These are phyloP conservation scores for Scarus forsteni DNA, from an alignment of 2,797 vertebrate genomes.

Conservation along the genomic window DNA sequence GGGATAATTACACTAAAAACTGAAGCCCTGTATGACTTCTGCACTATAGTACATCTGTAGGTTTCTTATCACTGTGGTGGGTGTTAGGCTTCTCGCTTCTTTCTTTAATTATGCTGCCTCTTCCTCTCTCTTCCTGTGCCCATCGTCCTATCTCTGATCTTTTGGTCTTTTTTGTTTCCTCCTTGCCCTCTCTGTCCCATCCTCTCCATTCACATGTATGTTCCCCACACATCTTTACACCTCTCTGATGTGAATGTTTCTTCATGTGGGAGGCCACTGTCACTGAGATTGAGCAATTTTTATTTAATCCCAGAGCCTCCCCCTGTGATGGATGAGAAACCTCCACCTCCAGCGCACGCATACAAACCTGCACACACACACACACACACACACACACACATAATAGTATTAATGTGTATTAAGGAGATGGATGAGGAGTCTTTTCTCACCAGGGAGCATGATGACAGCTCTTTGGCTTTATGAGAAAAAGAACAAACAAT, in stretches of 20 bases:
- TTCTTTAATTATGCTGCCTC: neutral
- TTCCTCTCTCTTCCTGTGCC: neutral
- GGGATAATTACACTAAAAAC: too few species aligned
- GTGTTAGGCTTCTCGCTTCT: neutral
- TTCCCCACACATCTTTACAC: slow-evolving; percentile 3
- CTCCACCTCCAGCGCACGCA: slow-evolving; percentile 26
- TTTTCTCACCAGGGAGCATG: slow-evolving; percentile 44
- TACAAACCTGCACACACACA: slow-evolving; percentile 9
- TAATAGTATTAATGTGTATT: slow-evolving; percentile 52
- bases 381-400: slow-evolving; percentile 23
- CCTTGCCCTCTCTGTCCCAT: slow-evolving; percentile 26
- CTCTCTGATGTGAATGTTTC: slow-evolving; percentile 13
- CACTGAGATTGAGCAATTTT: slow-evolving; percentile 73
- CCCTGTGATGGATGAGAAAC: slow-evolving; percentile 72
- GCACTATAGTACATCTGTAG: too few species aligned
- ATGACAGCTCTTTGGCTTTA: slow-evolving; percentile 62
- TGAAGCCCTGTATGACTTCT: too few species aligned
- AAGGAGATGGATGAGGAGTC: slow-evolving; percentile 66
- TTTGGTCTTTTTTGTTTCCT: slow-evolving; percentile 34
- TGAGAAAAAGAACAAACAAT: slow-evolving; percentile 51
- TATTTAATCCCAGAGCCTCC: slow-evolving; percentile 71
- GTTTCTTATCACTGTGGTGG: too few species aligned
- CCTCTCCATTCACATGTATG: slow-evolving; percentile 1
- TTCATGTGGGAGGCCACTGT: slow-evolving; percentile 43
- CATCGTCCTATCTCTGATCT: slow-evolving; percentile 18